A percentile compares a stretch with the other conserved stretches of the same genome.
Evolutionary conservation across 2,888 invertebrate species (phyloP).

Genomic region (Agriopis leucophaearia): DNA sequence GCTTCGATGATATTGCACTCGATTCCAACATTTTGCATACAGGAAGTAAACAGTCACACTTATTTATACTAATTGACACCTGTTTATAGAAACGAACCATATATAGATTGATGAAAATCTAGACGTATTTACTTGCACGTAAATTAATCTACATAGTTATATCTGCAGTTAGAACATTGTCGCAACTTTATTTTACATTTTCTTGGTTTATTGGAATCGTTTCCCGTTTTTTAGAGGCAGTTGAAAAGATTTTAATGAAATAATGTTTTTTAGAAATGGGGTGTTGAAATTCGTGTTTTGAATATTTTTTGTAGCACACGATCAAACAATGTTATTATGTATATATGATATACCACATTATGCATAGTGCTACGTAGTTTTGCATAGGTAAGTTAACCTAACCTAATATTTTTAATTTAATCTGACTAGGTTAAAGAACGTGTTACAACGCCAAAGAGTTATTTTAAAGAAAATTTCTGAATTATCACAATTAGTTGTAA

Average conservation of each 20-base stretch:
- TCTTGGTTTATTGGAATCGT: slow-evolving; percentile 22
- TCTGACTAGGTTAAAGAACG: too few relatives aligned
- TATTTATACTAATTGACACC: slow-evolving; percentile 58
- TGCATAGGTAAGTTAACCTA: too few relatives aligned
- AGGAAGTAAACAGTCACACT: slow-evolving; percentile 62
- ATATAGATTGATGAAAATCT: slow-evolving; percentile 38
- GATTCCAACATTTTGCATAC: slow-evolving; percentile 52
- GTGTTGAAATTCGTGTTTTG: slow-evolving; percentile 22
- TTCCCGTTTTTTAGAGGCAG: slow-evolving; percentile 28
- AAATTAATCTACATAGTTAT: slow-evolving; percentile 5
- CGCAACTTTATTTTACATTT: slow-evolving; percentile 14
- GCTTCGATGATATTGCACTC: slow-evolving; percentile 55
- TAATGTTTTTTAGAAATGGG: slow-evolving; percentile 25
- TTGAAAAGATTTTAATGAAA: slow-evolving; percentile 16
- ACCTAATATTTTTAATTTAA: too few relatives aligned
- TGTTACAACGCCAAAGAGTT: background rate
- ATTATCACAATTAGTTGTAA: background rate
- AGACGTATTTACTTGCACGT: background rate
- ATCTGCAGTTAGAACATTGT: slow-evolving; percentile 14
- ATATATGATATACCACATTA: slow-evolving; percentile 30
- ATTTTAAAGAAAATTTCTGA: background rate
- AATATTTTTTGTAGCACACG: slow-evolving; percentile 30
- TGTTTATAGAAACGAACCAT: slow-evolving; percentile 49
- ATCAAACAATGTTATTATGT: slow-evolving; percentile 29
- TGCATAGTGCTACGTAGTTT: background rate